These are phyloP conservation scores for Synodontis membranacea DNA, from an alignment of 2,113 vertebrate genomes.

Conservation along the genomic window DNA sequence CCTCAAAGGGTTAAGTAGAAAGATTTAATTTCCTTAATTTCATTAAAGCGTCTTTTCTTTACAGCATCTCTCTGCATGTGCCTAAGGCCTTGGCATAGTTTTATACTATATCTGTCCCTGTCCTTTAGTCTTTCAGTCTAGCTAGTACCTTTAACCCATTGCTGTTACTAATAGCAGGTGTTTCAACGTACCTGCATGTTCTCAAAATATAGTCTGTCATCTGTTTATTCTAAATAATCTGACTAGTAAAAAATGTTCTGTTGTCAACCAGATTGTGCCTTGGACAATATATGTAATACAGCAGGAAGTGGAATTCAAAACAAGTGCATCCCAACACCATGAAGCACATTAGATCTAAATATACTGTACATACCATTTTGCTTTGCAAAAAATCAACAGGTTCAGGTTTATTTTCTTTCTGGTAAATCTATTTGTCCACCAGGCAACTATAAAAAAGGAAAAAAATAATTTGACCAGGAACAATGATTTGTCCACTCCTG, in stretches of 20 bases:
- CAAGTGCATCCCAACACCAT: not conserved
- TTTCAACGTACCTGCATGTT: not conserved
- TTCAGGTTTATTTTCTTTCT: not conserved
- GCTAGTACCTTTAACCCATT: no score
- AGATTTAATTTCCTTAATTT: no score
- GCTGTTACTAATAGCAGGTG: no score
- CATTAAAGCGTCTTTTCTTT: no score
- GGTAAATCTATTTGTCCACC: not conserved
- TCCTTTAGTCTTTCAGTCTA: no score
- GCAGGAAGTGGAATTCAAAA: not conserved
- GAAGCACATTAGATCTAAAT: not conserved
- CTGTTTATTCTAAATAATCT: not conserved
- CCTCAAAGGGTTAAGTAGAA: no score
- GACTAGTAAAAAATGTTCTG: not conserved
- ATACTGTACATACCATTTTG: not conserved
- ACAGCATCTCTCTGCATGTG: no score
- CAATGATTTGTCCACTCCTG: slow-evolving; percentile 6
- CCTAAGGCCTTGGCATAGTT: no score
- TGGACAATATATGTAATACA: not conserved
- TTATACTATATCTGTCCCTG: no score
- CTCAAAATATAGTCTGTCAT: not conserved
- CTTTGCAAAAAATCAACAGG: not conserved
- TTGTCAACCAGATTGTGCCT: not conserved
- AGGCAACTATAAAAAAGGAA: not conserved
- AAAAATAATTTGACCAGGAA: not conserved